Base-by-base conservation (phyloP, 2,113 vertebrate species). In the Dolichotis patagonum region DNA sequence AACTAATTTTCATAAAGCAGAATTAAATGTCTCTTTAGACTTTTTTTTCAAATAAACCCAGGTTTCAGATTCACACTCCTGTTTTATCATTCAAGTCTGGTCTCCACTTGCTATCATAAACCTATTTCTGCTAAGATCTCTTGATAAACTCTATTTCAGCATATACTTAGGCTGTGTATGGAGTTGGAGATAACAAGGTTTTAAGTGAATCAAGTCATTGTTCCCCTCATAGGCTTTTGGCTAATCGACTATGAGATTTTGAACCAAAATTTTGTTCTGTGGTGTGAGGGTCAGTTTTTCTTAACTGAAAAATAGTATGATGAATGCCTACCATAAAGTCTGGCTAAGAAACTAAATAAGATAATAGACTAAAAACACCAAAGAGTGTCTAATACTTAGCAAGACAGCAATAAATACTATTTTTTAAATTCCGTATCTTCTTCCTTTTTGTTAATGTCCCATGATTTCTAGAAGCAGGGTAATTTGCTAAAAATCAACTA, bases 401-500 rank as follows among this genome's bases (percentile, higher is more conserved):
- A 65, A 60, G 65, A 81, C 16, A 63, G 10, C 49, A 95, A 91
- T 82, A 20, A 84, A 71, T 52, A 56, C 24, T 88, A 20, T 58
- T 90, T 84, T 32, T 52, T 81, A 7, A 46, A 32, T 43, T 20
- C 52, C 49, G 49, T 63, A 38, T 80, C 35, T 38, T 82, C 11
- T 81, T n/a, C 58, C 43, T 93, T 90, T 78, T 19, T 54, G 12
- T 26, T 41, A 38, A 43, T 80, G 24, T 43, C 88, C 41, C 60
- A 88, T 65, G 54, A 83, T 85, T 94, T 94, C 30, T 41, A 89
- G n/a, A 95, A 82, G 22, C 26, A 94, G 54, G 38, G 14, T 5
- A 81, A 32, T 52, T 63, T 93, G n/a, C 65, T 87, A 89, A 71
- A 90, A 87, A 49, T 89, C 94, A 90, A 77, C 8, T 69, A 85